phyloP scores from a whole-genome alignment of 2,888 invertebrate genomes.

The Pachliopta kotzebuea region DNA sequence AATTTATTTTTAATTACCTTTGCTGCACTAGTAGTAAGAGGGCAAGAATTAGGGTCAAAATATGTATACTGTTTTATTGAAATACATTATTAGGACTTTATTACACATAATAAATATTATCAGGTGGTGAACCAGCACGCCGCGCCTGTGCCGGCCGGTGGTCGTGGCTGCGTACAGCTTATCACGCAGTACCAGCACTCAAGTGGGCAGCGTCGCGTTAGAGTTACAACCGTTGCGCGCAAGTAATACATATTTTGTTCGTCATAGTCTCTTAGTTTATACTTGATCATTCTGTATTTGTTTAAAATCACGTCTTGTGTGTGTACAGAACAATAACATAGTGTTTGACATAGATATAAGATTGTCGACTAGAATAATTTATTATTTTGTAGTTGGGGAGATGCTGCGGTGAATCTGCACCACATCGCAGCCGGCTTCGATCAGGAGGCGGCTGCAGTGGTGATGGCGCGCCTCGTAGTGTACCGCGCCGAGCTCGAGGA shows the following conservation, averaged over 20 bases:
- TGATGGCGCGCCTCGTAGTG: conserved; percentile 98
- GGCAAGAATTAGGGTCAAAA: no score
- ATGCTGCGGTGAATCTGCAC: conserved; percentile 92
- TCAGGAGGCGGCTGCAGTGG: conserved; percentile 98
- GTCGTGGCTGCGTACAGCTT: conserved; percentile 97
- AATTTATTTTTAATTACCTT: no score
- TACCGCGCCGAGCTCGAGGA: conserved; percentile 97
- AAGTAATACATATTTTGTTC: conserved; percentile 78
- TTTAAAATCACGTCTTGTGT: no score
- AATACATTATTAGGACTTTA: no score
- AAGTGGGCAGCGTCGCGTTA: conserved; percentile 95
- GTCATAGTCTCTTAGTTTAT: no score
- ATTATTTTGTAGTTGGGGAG: conserved; percentile 91
- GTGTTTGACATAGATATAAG: no score
- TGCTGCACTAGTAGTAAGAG: no score
- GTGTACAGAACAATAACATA: no score
- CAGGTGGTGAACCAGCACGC: conserved; percentile 95
- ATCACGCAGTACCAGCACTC: conserved; percentile 99
- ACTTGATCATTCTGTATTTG: no score
- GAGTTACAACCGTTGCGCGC: conserved; percentile 98
- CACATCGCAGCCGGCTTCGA: conserved; percentile 97
- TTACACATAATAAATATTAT: background rate
- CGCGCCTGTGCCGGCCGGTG: conserved; percentile 96
- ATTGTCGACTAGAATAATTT: background rate
- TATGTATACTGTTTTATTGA: background rate